These are phyloP conservation scores for Actinostola sp. DNA, from an alignment of 92 coral and sea anemone species.

Conservation along the genomic window DNA sequence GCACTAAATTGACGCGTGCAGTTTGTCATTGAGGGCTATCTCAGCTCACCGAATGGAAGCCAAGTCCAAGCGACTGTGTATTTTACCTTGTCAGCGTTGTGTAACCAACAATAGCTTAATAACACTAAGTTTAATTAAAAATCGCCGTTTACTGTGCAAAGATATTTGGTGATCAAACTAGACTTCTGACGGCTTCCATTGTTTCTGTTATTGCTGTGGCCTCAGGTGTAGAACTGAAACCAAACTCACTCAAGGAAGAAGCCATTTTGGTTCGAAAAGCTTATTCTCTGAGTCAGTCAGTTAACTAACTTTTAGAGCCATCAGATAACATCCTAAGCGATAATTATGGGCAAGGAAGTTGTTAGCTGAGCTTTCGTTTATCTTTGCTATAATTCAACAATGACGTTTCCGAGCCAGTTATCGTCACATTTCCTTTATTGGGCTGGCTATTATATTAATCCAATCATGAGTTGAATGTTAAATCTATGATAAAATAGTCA, in stretches of 20 bases:
- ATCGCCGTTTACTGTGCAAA: slow-evolving; percentile 96
- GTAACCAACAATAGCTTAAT: slow-evolving; percentile 94
- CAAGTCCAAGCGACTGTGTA: slow-evolving; percentile 47
- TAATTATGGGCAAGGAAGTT: slow-evolving; percentile 35
- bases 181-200: slow-evolving; percentile 62
- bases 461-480: slow-evolving; percentile 40
- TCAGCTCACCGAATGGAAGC: slow-evolving; percentile 50
- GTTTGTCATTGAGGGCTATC: slow-evolving; percentile 26
- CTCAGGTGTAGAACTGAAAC: slow-evolving; percentile 75
- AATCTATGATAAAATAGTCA: slow-evolving; percentile 7
- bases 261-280: background rate
- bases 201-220: slow-evolving; percentile 64
- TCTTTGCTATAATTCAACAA: slow-evolving; percentile 56
- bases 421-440: slow-evolving; percentile 67
- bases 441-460: slow-evolving; percentile 48
- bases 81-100: slow-evolving; percentile 87
- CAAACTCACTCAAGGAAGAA: background rate
- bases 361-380: slow-evolving; percentile 36
- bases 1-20: slow-evolving; percentile 8
- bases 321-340: background rate
- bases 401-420: slow-evolving; percentile 71
- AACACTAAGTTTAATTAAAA: slow-evolving; percentile 96
- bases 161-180: slow-evolving; percentile 86
- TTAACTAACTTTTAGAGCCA: slow-evolving; percentile 4
- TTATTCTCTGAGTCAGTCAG: slow-evolving; percentile 10